phyloP scores from a whole-genome alignment of 2,888 invertebrate genomes.

The Dromius quadrimaculatus region DNA sequence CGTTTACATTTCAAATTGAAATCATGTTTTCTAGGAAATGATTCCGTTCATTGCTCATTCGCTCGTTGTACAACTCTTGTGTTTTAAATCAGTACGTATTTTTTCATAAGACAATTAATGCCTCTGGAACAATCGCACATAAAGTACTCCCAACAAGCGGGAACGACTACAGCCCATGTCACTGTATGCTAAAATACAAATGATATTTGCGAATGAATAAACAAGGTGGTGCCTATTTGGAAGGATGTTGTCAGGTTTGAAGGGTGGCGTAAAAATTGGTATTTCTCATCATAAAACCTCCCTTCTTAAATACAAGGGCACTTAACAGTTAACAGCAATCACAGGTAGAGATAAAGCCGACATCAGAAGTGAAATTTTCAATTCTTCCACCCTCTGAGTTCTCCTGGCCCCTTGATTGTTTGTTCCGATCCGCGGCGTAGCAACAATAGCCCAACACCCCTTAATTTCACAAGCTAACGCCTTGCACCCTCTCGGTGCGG shows the following conservation, averaged over 20 bases:
- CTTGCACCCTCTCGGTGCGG: conserved; percentile 40
- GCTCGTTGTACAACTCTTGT: too few species aligned
- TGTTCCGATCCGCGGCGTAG: conserved; percentile 42
- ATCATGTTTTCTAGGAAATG: conserved; percentile 23
- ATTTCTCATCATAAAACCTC: too few species aligned
- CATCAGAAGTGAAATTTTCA: background rate
- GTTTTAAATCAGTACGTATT: conserved; percentile 22
- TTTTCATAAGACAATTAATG: conserved; percentile 48
- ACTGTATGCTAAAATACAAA: conserved; percentile 15
- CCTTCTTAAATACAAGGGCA: too few species aligned
- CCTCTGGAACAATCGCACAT: conserved; percentile 40
- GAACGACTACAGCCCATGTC: background rate
- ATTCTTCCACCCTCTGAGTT: background rate
- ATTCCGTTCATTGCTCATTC: conserved; percentile 27
- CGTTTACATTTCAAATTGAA: conserved; percentile 30
- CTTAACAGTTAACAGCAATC: conserved; percentile 25
- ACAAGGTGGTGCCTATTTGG: too few species aligned
- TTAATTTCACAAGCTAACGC: conserved; percentile 52
- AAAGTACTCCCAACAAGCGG: conserved; percentile 32
- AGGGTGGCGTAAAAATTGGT: too few species aligned
- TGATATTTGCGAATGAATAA: too few species aligned
- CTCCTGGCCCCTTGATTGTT: conserved; percentile 34
- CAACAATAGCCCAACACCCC: conserved; percentile 49
- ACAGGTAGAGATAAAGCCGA: conserved; percentile 13
- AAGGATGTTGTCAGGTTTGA: too few species aligned